Evolutionary conservation across 1,140 invertebrate species (phyloP), one percentile per base, ranked within the genome.

Genomic region (Hyles vespertilio): DNA sequence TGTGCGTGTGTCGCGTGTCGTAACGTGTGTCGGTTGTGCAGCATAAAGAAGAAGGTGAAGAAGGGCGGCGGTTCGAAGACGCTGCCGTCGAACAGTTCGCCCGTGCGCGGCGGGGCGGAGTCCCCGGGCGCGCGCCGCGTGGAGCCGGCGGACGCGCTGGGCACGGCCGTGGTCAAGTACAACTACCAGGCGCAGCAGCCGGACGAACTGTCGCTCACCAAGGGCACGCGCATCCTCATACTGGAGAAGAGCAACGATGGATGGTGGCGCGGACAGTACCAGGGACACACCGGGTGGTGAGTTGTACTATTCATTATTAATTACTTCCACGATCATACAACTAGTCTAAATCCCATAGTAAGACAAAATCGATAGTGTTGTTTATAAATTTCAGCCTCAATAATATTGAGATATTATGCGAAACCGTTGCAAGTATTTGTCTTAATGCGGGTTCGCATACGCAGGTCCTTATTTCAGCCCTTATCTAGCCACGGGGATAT

Each of bases 241-340:
- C 90, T 99, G 59, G 98, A 99, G 89, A 99, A 99, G 89, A 98
- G 97, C 69, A 98, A 97, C 66, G 99, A 99, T 92, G 99, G 98
- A 36, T 99, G 98, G 98, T 99, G 98, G 98, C 93, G 98, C 77
- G 98, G 98, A 34, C 96, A 97, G 90, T 90, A 86, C 51, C 86
- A 96, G 93, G 87, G 94, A 91, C 79, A 94, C 91, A 74, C 92
- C 91, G 71, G 93, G 93, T 68, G 98, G 98, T 61, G 91, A 70
- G 76, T 65, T 40, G 36, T 40, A 40, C 36, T 40, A 40, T 5
- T 40, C 4, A 5, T 8, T 40, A 40, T 40, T 22, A 0, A 22
- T 22, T 0, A 22, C 22, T 22, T 22, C 22, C 22, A 22, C 22
- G 2, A 22, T 22, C 22, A 22, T 22, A 22, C 22, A 22, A 0